Conservation (phyloP, 92 coral and sea anemone genomes). For the Phymanthus crucifer region DNA sequence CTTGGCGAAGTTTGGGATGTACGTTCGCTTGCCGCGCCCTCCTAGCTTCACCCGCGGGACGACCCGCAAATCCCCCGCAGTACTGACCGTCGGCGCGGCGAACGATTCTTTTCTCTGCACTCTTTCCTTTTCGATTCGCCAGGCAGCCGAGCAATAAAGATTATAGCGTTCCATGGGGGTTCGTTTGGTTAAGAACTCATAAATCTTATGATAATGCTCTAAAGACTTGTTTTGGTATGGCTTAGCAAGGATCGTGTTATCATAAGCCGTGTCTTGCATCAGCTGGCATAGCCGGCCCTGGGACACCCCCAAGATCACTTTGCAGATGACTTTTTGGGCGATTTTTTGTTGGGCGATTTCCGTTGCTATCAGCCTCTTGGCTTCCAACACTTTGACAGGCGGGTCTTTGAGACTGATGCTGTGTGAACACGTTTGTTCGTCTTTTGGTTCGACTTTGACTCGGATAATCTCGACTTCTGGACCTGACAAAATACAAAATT, state of each 20-base stretch:
- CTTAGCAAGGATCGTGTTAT: constrained; percentile 41
- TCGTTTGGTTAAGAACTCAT: constrained; percentile 46
- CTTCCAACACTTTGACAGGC: constrained; percentile 36
- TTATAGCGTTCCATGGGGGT: constrained; percentile 43
- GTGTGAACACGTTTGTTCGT: background rate
- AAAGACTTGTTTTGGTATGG: constrained; percentile 46
- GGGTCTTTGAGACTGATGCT: constrained; percentile 2
- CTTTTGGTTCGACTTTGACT: constrained; percentile 23
- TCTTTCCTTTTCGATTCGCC: constrained; percentile 46
- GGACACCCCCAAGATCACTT: constrained; percentile 50
- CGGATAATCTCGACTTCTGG: constrained; percentile 25
- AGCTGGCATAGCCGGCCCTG: constrained; percentile 53
- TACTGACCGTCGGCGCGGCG: background rate
- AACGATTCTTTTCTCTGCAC: constrained; percentile 31
- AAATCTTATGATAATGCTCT: constrained; percentile 53
- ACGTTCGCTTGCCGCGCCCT: constrained; percentile 41
- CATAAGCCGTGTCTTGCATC: constrained; percentile 51
- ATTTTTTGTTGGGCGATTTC: constrained; percentile 50
- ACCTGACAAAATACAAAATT: constrained; percentile 5
- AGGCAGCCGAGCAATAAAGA: constrained; percentile 51
- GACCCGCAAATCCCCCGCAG: constrained; percentile 21
- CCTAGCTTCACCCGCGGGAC: constrained; percentile 24
- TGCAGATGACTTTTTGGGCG: constrained; percentile 54
- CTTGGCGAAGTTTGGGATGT: constrained; percentile 47
- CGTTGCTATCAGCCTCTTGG: constrained; percentile 38